Evolutionary conservation across 2,797 vertebrate species (phyloP), one percentile per base, ranked within the genome.

Genomic region (Sebastes itinus): DNA sequence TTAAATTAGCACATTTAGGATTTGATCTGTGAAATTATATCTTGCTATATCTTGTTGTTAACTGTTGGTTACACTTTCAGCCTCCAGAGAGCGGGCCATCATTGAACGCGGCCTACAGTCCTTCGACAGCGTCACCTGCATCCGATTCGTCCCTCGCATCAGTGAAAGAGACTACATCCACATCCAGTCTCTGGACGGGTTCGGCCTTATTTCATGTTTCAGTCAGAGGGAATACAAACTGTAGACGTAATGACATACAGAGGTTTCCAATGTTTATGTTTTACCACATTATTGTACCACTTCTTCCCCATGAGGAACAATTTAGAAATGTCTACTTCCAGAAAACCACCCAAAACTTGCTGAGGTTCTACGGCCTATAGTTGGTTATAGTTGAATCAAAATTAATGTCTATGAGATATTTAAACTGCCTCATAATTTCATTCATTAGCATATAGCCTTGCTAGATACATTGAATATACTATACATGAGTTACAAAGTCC

Each of bases 151-250:
- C 22, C 52, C 52, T 25, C 52, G n/a, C 13, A 12, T 4, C 52
- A 35, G n/a, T 18, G n/a, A 56, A 55, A 69, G 28, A 33, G 30
- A 69, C 12, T 56, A 33, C 28, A 69, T 69, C 67, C 52, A 69
- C 49, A 56, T 69, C 67, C 67, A 69, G 52, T 69, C 67, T 7
- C 67, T 69, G n/a, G 67, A 69, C 30, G 67, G 67, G 52, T 70
- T 70, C 8, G 67, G 3, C 67, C 32, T 70, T 18, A 35, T 56
- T 70, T 38, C 20, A 54, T 30, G 20, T 56, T 20, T 70, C 30
- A 69, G 5, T 33, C 13, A 25, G 7, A 6, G 23, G 13, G 30
- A 67, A n/a, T 3, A 67, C 8, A 67, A 8, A 30, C 27, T 52
- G 42, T 52, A 20, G 13, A 46, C 9, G 25, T 52, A 52, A 52